Percentiles rank a stretch among this genome's conserved stretches.
These are phyloP conservation scores for Labeo calbasu DNA, from an alignment of 2,797 vertebrate species.

Conservation along the genomic window DNA sequence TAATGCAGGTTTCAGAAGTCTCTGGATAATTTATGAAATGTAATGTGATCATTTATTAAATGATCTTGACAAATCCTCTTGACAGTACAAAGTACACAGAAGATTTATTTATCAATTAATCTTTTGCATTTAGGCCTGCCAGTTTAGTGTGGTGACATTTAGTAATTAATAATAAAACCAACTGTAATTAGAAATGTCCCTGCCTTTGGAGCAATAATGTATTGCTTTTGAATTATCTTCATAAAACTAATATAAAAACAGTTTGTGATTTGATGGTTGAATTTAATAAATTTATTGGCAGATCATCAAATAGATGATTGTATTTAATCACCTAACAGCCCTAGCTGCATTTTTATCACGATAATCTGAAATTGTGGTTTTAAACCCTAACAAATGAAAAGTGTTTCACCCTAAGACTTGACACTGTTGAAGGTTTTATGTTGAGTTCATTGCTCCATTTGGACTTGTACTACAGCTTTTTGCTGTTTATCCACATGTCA, in stretches of 20 bases:
- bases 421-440: neutral
- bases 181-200: neutral
- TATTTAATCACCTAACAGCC: neutral
- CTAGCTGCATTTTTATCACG: neutral
- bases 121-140: neutral
- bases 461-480: neutral
- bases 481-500: neutral
- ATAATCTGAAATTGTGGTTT: neutral
- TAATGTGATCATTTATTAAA: neutral
- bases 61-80: neutral
- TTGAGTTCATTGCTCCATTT: neutral
- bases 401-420: neutral
- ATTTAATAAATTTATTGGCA: neutral
- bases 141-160: conserved; percentile 3
- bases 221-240: neutral
- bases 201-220: neutral
- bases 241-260: neutral
- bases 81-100: neutral
- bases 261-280: neutral
- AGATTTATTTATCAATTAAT: neutral
- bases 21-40: neutral
- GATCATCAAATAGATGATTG: neutral
- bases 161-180: neutral
- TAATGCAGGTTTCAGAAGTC: neutral
- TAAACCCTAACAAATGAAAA: neutral